A percentile compares a stretch with the other conserved stretches of the same genome.
Conservation (phyloP, 2,888 invertebrate genomes). For the Lasioglossum lativentre region DNA sequence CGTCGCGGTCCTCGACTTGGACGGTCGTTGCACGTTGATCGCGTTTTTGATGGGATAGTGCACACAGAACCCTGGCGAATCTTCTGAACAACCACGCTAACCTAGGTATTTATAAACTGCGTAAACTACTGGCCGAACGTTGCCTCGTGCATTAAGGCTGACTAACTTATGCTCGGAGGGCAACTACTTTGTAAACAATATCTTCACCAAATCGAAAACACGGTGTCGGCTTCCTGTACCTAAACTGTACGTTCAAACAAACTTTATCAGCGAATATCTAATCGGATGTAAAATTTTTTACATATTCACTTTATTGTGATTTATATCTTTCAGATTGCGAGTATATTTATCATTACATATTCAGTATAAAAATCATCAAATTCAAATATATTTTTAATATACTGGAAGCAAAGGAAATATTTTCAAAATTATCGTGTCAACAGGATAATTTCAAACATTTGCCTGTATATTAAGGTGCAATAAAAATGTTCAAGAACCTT, state of each 20-base stretch:
- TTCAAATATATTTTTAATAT: too few species aligned
- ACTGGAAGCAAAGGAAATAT: too few species aligned
- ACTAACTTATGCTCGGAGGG: slow-evolving; percentile 36
- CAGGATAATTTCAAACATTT: too few species aligned
- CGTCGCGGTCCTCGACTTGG: slow-evolving; percentile 15
- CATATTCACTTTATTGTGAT: too few species aligned
- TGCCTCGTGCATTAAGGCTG: slow-evolving; percentile 49
- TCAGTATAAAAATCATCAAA: too few species aligned
- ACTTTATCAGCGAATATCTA: too few species aligned
- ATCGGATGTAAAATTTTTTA: too few species aligned
- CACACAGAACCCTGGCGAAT: neutral
- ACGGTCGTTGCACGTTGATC: slow-evolving; percentile 40
- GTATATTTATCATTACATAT: too few species aligned
- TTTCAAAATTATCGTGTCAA: too few species aligned
- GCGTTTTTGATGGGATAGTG: slow-evolving; percentile 29
- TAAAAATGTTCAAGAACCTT: neutral
- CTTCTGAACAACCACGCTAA: slow-evolving; percentile 29
- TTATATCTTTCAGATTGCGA: too few species aligned
- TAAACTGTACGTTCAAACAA: neutral
- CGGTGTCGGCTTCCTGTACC: neutral
- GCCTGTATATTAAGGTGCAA: too few species aligned
- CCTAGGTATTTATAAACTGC: slow-evolving; percentile 56
- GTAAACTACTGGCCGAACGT: slow-evolving; percentile 32
- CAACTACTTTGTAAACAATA: slow-evolving; percentile 31
- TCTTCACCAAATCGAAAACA: neutral